Conservation (phyloP, 2,797 vertebrate genomes). For the Mormyrops boulengeri region DNA sequence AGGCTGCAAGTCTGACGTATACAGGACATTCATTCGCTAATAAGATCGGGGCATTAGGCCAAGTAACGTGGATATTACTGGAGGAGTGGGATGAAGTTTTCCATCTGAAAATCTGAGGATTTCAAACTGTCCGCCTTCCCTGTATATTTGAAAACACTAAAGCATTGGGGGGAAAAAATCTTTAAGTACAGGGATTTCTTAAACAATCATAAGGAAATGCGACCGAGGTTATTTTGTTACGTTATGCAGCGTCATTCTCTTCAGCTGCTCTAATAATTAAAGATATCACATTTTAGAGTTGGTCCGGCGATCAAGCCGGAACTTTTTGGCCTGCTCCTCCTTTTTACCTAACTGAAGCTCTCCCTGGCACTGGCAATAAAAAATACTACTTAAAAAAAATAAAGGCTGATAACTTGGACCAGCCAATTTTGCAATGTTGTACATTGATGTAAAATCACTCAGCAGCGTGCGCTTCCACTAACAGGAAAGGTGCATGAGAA, state of each 20-base stretch:
- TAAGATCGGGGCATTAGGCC: background rate
- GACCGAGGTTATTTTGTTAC: background rate
- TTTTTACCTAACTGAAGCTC: background rate
- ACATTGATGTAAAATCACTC: background rate
- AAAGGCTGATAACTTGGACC: background rate
- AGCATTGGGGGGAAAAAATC: background rate
- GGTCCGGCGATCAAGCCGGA: background rate
- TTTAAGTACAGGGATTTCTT: background rate
- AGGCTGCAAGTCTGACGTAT: background rate
- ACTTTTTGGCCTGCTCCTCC: background rate
- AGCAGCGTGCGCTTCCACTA: background rate
- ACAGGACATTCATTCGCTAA: background rate
- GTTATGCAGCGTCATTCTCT: background rate
- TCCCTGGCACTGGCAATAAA: background rate
- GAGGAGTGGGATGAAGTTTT: background rate
- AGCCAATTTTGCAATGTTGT: background rate
- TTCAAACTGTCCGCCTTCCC: background rate
- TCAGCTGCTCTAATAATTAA: background rate
- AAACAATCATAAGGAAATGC: background rate
- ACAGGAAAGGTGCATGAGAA: background rate
- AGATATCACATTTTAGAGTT: background rate
- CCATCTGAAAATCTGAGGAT: background rate
- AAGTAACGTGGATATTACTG: background rate
- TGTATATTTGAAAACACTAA: background rate
- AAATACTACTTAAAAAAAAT: background rate